These are phyloP conservation scores for Sus cebifrons DNA, from an alignment of 2,797 vertebrate species.

Conservation along the genomic window DNA sequence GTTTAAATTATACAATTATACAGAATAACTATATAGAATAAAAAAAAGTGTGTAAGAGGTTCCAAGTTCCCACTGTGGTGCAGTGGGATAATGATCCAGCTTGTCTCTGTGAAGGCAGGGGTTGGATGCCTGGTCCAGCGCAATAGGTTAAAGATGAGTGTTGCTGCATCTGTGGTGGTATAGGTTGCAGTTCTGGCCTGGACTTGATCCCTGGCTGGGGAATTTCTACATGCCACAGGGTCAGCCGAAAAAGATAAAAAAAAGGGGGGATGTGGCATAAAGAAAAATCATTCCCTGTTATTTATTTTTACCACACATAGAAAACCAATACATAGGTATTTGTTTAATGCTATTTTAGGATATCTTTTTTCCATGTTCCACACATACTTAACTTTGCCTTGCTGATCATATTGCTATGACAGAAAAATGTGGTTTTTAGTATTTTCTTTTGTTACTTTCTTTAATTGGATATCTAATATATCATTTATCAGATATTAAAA, in stretches of 20 bases:
- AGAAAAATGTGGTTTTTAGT: conserved; percentile 35
- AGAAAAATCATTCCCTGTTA: not conserved
- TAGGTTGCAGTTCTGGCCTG: too few species aligned
- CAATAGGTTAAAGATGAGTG: too few species aligned
- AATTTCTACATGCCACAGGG: too few species aligned
- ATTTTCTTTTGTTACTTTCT: not conserved
- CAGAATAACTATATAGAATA: not conserved
- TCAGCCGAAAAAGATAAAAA: too few species aligned
- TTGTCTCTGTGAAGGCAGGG: too few species aligned
- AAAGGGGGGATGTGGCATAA: not conserved
- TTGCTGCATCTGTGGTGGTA: too few species aligned
- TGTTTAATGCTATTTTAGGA: conserved; percentile 38
- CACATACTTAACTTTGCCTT: not conserved
- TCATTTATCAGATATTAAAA: conserved; percentile 41
- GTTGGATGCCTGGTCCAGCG: too few species aligned
- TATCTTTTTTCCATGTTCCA: not conserved
- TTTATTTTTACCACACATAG: not conserved
- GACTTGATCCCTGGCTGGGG: too few species aligned
- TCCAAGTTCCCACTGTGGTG: too few species aligned
- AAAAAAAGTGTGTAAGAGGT: not conserved
- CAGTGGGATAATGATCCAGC: too few species aligned
- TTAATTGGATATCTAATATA: too few species aligned
- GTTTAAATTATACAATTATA: conserved; percentile 49
- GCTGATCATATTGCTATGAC: not conserved
- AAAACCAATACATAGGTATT: not conserved